phyloP scores from a whole-genome alignment of 2,113 vertebrate genomes.

The Mungos mungo region DNA sequence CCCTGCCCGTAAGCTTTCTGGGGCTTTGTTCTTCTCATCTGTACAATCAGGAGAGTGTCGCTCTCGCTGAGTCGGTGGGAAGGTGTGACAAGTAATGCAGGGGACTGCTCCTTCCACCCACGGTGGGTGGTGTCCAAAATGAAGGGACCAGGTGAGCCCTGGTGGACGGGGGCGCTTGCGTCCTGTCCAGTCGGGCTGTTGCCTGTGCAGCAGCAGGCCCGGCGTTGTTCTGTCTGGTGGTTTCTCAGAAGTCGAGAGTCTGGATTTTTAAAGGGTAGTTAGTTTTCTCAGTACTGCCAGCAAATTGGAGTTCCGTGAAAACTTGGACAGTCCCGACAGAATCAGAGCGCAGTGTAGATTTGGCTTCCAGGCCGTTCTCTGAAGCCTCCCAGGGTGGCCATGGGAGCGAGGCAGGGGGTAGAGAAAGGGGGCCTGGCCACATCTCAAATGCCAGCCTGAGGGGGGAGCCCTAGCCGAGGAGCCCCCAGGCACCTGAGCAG shows the following conservation, averaged over 20 bases:
- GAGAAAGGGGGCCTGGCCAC: no score
- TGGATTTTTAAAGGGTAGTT: not conserved
- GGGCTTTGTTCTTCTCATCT: not conserved
- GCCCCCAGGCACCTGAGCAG: not conserved
- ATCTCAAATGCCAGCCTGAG: no score
- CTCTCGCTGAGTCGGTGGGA: fast-evolving
- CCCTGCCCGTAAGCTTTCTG: not conserved
- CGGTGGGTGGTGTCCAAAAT: not conserved
- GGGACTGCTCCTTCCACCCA: fast-evolving
- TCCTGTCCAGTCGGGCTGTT: fast-evolving
- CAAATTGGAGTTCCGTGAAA: not conserved
- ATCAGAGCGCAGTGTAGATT: not conserved
- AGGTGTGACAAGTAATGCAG: not conserved
- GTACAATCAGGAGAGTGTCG: fast-evolving
- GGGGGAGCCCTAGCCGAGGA: not conserved
- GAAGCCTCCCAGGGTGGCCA: not conserved
- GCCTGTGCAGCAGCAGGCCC: not conserved
- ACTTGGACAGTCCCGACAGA: not conserved
- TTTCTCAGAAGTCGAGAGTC: not conserved
- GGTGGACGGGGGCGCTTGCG: not conserved
- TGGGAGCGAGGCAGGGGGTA: not conserved
- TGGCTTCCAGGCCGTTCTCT: not conserved
- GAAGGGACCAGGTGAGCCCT: not conserved
- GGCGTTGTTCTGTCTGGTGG: not conserved
- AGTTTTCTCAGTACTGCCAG: not conserved